Conservation (phyloP, 2,113 vertebrate species). For the Pluvianellus socialis region DNA sequence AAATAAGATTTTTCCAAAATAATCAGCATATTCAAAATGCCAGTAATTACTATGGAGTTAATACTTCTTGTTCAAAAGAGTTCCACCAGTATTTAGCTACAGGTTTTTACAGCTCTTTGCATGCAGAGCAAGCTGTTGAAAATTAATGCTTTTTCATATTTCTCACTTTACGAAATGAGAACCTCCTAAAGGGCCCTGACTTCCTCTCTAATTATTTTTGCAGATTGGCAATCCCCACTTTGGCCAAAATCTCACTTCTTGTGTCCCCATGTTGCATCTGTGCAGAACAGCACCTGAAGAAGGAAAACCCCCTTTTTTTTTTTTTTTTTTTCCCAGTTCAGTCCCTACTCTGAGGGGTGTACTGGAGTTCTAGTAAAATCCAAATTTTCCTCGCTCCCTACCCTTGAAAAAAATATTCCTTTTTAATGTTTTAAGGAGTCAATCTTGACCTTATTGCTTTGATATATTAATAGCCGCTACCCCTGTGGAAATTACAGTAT, state of each 20-base stretch:
- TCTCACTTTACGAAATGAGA: accelerated
- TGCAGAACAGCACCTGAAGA: neutral
- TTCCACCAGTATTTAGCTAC: neutral
- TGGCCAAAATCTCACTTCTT: neutral
- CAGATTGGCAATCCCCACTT: neutral
- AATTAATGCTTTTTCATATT: neutral
- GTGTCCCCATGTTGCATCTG: neutral
- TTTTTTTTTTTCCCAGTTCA: neutral
- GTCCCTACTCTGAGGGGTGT: neutral
- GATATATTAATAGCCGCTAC: neutral
- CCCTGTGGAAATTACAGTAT: neutral
- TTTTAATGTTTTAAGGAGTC: neutral
- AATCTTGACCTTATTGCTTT: neutral
- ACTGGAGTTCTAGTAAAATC: neutral
- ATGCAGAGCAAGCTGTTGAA: neutral
- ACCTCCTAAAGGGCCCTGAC: accelerated
- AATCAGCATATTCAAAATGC: neutral
- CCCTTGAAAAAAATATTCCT: neutral
- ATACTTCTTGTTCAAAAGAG: neutral
- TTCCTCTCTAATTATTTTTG: neutral
- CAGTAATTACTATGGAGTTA: neutral
- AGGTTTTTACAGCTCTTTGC: neutral
- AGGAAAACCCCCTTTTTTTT: accelerated
- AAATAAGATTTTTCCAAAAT: neutral
- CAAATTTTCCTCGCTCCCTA: neutral